phyloP scores from a whole-genome alignment of 2,797 vertebrate genomes.

The Pseudochirops corinnae region DNA sequence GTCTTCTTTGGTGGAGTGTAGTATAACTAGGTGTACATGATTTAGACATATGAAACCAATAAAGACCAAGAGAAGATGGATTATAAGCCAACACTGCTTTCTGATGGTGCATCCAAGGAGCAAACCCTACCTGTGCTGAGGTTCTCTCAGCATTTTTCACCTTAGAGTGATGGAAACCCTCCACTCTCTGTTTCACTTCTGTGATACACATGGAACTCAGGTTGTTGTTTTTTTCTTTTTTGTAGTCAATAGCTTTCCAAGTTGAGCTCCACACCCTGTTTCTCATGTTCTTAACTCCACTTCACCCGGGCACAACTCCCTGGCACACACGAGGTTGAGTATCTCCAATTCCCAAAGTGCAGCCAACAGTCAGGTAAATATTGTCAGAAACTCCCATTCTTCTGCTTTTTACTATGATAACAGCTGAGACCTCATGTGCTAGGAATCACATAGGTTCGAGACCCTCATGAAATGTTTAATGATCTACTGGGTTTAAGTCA shows the following conservation, averaged over 20 bases:
- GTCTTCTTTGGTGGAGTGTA: neutral
- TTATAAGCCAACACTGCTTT: conserved; percentile 19
- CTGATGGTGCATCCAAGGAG: conserved; percentile 37
- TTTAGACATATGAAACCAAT: neutral
- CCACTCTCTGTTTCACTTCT: conserved; percentile 6
- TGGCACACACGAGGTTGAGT: too few relatives aligned
- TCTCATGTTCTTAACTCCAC: neutral
- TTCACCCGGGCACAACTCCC: neutral
- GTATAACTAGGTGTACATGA: neutral
- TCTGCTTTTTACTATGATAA: conserved; percentile 18
- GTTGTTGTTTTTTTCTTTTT: neutral
- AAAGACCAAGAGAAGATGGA: neutral
- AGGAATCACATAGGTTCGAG: neutral
- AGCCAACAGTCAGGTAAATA: neutral
- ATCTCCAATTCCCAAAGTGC: neutral
- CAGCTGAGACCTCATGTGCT: neutral
- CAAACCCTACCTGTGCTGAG: conserved; percentile 41
- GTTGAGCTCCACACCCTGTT: neutral
- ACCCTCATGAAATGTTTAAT: neutral
- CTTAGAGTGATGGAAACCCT: conserved; percentile 22
- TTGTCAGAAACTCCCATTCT: neutral
- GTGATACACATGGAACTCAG: neutral
- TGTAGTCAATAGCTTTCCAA: neutral
- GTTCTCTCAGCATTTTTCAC: conserved; percentile 29
- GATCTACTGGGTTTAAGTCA: neutral